Conservation (phyloP, 2,113 vertebrate genomes). For the Melanocharis versteri region DNA sequence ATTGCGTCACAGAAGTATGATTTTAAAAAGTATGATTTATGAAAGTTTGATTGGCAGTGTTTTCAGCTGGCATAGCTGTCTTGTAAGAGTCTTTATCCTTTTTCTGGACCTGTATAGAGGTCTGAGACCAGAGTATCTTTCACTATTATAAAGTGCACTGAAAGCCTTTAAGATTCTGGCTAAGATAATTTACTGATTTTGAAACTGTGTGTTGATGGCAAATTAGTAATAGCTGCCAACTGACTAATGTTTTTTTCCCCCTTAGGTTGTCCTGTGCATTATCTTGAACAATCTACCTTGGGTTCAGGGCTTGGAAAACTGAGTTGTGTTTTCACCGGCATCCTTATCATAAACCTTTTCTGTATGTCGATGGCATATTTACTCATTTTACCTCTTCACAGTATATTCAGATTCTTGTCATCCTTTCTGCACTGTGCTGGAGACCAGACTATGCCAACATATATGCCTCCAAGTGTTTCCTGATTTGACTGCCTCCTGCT, state of each 20-base stretch:
- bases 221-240: not conserved
- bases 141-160: not conserved
- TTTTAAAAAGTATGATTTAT: not conserved
- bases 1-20: not conserved
- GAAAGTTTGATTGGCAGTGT: not conserved
- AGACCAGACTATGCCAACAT: not conserved
- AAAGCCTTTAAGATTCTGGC: not conserved
- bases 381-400: not conserved
- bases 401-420: not conserved
- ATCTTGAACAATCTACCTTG: not conserved
- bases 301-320: not conserved
- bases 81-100: not conserved
- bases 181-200: not conserved
- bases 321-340: not conserved
- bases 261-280: not conserved
- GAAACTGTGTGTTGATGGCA: not conserved
- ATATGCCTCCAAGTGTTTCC: not conserved
- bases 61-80: not conserved
- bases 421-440: not conserved
- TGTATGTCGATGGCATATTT: fast-evolving
- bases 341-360: not conserved
- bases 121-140: not conserved
- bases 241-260: not conserved
- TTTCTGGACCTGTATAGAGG: not conserved
- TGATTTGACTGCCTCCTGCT: not conserved